Conservation (phyloP, 64 coral and sea anemone species). For the Pocillopora verrucosa region DNA sequence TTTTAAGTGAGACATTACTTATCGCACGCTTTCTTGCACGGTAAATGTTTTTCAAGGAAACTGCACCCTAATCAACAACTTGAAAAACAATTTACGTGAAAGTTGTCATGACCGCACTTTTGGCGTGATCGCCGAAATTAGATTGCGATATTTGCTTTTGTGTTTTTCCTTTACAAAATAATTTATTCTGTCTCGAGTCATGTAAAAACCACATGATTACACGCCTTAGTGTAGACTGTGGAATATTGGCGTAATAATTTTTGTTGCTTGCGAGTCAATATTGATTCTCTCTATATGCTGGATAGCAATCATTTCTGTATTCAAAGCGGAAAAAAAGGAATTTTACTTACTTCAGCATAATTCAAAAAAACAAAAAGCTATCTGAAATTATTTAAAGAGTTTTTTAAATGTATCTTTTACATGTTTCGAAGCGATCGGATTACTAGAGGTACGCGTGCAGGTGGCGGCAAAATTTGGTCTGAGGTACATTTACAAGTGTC, state of each 20-base stretch:
- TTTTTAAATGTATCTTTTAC: not conserved
- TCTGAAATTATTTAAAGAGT: not conserved
- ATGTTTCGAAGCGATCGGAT: not conserved
- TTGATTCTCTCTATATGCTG: not conserved
- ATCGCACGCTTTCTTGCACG: not conserved
- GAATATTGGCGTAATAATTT: not conserved
- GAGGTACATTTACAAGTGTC: not conserved
- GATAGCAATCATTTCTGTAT: not conserved
- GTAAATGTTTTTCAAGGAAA: not conserved
- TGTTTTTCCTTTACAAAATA: not conserved
- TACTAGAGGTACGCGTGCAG: not conserved
- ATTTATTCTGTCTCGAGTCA: not conserved
- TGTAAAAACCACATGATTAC: not conserved
- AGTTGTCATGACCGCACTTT: not conserved
- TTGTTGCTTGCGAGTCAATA: not conserved
- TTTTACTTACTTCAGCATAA: not conserved
- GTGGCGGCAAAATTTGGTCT: not conserved
- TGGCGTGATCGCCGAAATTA: slow-evolving; percentile 1
- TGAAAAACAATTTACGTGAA: not conserved
- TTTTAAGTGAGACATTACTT: not conserved
- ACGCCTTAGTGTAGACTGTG: not conserved
- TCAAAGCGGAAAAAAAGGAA: not conserved
- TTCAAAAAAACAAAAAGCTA: not conserved
- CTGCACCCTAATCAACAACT: not conserved
- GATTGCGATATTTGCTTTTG: not conserved